Percentiles rank a stretch among this genome's conserved stretches.
Conservation (phyloP, 2,797 vertebrate species). For the Hoplostethus mediterraneus region DNA sequence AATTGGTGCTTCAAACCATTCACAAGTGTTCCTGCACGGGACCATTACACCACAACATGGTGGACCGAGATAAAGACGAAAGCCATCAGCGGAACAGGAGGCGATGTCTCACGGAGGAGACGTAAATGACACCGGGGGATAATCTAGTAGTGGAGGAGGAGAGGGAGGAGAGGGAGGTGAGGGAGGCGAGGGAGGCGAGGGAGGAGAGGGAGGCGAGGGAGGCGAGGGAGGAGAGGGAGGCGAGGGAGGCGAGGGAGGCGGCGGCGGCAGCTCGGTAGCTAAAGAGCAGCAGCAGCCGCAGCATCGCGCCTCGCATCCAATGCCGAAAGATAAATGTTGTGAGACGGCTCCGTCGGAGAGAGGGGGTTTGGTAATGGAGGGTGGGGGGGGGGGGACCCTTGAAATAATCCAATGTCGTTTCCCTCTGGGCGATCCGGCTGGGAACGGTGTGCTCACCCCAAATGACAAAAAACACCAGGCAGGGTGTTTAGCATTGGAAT, state of each 20-base stretch:
- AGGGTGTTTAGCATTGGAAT: constrained; percentile 83
- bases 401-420: constrained; percentile 73
- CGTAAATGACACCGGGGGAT: not conserved
- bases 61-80: constrained; percentile 33
- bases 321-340: constrained; percentile 71
- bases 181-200: not conserved
- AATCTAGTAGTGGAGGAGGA: not conserved
- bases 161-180: not conserved
- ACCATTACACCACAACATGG: constrained; percentile 8
- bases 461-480: constrained; percentile 79
- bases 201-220: not conserved
- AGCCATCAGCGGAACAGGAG: constrained; percentile 37
- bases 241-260: not conserved
- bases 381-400: constrained; percentile 23
- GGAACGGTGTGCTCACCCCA: constrained; percentile 72
- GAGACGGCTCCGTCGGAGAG: constrained; percentile 56
- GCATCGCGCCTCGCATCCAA: constrained; percentile 51
- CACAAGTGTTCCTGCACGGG: too few relatives aligned
- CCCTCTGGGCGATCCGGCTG: constrained; percentile 74
- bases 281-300: constrained; percentile 36
- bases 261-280: constrained; percentile 32
- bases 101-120: too few relatives aligned
- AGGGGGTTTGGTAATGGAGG: constrained; percentile 52
- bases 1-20: too few relatives aligned
- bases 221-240: not conserved